These are phyloP conservation scores for Holotrichia oblita DNA, from an alignment of 1,140 invertebrate species.

Conservation along the genomic window DNA sequence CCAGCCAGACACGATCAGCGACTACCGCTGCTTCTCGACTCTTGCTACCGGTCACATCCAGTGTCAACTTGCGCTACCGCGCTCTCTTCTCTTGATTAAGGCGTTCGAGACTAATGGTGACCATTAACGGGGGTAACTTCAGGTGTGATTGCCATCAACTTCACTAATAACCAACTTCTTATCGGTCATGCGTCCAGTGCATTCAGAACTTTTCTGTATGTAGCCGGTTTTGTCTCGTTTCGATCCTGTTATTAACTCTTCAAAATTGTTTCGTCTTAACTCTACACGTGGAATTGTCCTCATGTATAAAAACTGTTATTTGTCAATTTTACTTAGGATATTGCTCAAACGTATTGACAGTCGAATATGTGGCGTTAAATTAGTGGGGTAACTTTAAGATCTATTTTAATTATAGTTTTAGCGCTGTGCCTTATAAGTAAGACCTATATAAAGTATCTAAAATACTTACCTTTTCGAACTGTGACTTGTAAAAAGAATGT, in stretches of 20 bases:
- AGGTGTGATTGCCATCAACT: conserved; percentile 41
- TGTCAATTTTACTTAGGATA: too few species aligned
- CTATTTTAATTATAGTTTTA: too few species aligned
- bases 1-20: conserved; percentile 53
- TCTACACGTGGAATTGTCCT: too few species aligned
- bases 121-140: conserved; percentile 44
- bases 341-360: too few species aligned
- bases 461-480: too few species aligned
- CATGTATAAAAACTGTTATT: too few species aligned
- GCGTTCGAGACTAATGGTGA: conserved; percentile 42
- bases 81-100: conserved; percentile 44
- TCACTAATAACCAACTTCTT: conserved; percentile 41
- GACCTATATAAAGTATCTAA: too few species aligned
- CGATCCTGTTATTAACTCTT: conserved; percentile 42
- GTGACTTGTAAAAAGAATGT: too few species aligned
- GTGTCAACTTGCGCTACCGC: conserved; percentile 42
- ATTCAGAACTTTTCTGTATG: conserved; percentile 30
- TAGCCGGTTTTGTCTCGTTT: too few species aligned
- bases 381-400: too few species aligned
- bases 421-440: too few species aligned
- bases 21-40: conserved; percentile 44
- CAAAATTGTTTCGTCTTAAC: conserved; percentile 43
- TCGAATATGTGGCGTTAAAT: too few species aligned
- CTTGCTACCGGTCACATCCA: conserved; percentile 39
- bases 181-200: conserved; percentile 39